Base-by-base conservation (phyloP, 2,888 invertebrate genomes). In the Stenotaenia linearis region DNA sequence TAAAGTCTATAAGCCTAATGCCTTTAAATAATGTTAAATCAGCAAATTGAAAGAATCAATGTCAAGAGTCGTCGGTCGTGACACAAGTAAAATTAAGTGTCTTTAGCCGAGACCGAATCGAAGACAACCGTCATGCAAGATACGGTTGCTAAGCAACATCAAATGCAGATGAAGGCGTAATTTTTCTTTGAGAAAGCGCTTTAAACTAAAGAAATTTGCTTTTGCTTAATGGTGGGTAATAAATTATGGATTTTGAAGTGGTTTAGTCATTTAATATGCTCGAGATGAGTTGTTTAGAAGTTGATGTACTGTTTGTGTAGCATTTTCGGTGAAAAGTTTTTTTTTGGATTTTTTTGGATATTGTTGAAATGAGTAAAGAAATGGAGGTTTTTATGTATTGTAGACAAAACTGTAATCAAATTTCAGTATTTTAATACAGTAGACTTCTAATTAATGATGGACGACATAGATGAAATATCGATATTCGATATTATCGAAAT, bases 91-190 rank as follows among this genome's bases (percentile, higher is more conserved):
- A 69, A 69, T 25, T 69, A 69, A 69, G 69, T 69, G 69, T 23
- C 15, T n/a, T 69, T 25, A 12, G 10, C 69, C 3, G 69, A 1
- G 7, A 9, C 18, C 50, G 69, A 69, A 69, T 69, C 69, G 69
- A 69, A 69, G 69, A 15, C 2, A 69, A 69, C 10, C 69, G 69
- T 25, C 69, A 69, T 28, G 10, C 23, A 69, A 69, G 69, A 69
- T 69, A 69, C 12, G 69, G 69, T 69, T 69, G 69, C 69, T n/a
- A 25, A 28, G 69, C 69, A 25, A 69, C 69, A 25, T 69, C 69
- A 69, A 69, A 69, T 69, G 69, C 69, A 69, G 69, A 69, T 28
- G 69, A 69, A 7, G 25, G 15, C 12, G 6, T 69, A 25, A 25
- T 69, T 69, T 69, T 69, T 23, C 28, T 25, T 23, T 25, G 5